Percentiles rank a stretch among this genome's conserved stretches.
Evolutionary conservation across 2,888 invertebrate genomes (phyloP).

Genomic region (Leptinotarsa tumamoca): DNA sequence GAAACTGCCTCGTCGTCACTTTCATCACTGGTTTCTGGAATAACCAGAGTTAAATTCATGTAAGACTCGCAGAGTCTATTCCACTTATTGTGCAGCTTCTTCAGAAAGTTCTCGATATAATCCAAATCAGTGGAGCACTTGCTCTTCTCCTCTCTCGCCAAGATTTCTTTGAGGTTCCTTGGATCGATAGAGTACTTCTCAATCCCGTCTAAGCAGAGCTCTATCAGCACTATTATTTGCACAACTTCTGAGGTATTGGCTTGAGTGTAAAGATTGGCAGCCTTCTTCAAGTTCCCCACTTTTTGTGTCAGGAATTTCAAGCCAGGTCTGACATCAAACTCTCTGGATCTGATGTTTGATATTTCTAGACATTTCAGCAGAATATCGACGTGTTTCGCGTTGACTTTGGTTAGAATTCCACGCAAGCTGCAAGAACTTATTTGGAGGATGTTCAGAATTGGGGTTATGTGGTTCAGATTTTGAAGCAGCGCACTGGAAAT

Average conservation of each 20-base stretch:
- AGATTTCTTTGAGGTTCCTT: conserved; percentile 73
- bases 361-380: conserved; percentile 83
- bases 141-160: conserved; percentile 65
- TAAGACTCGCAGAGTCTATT: conserved; percentile 65
- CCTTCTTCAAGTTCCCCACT: conserved; percentile 86
- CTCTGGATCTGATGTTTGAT: conserved; percentile 84
- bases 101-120: conserved; percentile 63
- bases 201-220: conserved; percentile 83
- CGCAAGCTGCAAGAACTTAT: conserved; percentile 64
- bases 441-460: conserved; percentile 65
- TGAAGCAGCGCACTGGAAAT: conserved; percentile 89
- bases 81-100: conserved; percentile 64
- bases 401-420: conserved; percentile 67
- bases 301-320: conserved; percentile 95
- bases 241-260: conserved; percentile 93
- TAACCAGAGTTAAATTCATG: conserved; percentile 62
- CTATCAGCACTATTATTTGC: conserved; percentile 86
- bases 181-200: conserved; percentile 73
- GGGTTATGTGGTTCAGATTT: conserved; percentile 65
- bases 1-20: conserved; percentile 46
- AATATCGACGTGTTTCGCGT: conserved; percentile 75
- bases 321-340: conserved; percentile 91
- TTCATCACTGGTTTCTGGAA: conserved; percentile 58
- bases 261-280: conserved; percentile 92
- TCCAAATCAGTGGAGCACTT: conserved; percentile 60